A percentile compares a stretch with the other conserved stretches of the same genome.
These are phyloP conservation scores for Acanthurus lineatus DNA, from an alignment of 2,797 vertebrate species.

Conservation along the genomic window DNA sequence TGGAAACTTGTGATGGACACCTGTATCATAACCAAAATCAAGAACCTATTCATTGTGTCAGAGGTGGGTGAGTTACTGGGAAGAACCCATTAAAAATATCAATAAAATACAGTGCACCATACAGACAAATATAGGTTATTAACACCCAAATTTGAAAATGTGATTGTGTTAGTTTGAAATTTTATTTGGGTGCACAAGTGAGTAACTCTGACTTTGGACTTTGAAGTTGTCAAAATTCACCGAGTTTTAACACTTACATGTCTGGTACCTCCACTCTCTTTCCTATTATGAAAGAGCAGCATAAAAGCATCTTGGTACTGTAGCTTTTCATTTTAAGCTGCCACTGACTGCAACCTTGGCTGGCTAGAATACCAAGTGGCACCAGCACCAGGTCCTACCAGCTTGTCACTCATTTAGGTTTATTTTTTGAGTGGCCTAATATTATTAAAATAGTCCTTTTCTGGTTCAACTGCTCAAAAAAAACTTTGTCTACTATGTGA, in stretches of 20 bases:
- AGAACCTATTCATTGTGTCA: constrained; percentile 51
- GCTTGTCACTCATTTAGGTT: background rate
- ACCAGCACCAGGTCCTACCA: background rate
- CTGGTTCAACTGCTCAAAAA: background rate
- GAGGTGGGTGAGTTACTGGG: constrained; percentile 51
- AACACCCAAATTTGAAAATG: background rate
- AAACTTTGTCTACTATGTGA: too few relatives aligned
- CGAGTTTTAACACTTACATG: background rate
- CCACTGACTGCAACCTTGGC: background rate
- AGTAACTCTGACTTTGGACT: too few relatives aligned
- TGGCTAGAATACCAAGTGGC: background rate
- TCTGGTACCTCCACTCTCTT: background rate
- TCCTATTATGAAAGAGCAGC: background rate
- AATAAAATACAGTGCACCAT: background rate
- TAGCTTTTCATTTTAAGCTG: background rate
- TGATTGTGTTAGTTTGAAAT: background rate
- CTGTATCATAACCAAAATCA: constrained; percentile 71
- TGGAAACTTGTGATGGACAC: constrained; percentile 55
- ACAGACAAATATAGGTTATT: background rate
- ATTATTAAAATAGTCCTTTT: background rate
- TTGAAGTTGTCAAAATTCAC: background rate
- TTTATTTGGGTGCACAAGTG: background rate
- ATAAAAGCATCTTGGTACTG: background rate
- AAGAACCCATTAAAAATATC: background rate
- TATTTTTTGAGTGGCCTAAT: background rate